These are phyloP conservation scores for Bufo gargarizans DNA, from an alignment of 2,113 vertebrate species.

Conservation along the genomic window DNA sequence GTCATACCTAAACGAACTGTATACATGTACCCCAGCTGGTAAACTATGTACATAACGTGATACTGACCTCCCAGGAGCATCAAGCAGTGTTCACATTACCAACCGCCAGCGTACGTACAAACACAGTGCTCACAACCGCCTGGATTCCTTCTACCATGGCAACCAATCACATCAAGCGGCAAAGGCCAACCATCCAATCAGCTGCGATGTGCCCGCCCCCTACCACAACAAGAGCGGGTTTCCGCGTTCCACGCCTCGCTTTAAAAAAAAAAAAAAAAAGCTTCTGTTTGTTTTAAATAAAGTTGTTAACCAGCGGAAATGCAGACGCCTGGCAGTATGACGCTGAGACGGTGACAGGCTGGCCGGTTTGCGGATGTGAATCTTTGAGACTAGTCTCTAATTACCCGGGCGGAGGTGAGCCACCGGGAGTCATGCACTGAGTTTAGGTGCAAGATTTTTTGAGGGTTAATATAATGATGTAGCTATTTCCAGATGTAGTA, in stretches of 20 bases:
- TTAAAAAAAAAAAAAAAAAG: neutral
- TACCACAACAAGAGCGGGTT: neutral
- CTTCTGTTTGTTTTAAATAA: neutral
- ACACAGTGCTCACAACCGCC: neutral
- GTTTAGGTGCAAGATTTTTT: no score
- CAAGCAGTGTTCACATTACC: neutral
- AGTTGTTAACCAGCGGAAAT: neutral
- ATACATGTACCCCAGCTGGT: no score
- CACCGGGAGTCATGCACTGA: neutral
- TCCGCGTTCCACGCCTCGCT: conserved; percentile 45
- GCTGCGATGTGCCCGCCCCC: neutral
- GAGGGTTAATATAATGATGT: no score
- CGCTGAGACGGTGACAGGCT: neutral
- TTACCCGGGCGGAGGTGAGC: neutral
- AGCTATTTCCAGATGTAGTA: no score
- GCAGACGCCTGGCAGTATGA: neutral
- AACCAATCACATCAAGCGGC: conserved; percentile 8
- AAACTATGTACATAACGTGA: neutral
- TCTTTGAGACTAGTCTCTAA: neutral
- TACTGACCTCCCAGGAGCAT: neutral
- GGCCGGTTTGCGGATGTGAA: neutral
- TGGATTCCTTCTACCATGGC: neutral
- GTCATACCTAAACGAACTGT: no score
- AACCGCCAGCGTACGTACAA: conserved; percentile 18
- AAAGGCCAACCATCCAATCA: neutral